A percentile compares a stretch with the other conserved stretches of the same genome.
These are phyloP conservation scores for Patella vulgata DNA, from an alignment of 1,140 invertebrate genomes.

Conservation along the genomic window DNA sequence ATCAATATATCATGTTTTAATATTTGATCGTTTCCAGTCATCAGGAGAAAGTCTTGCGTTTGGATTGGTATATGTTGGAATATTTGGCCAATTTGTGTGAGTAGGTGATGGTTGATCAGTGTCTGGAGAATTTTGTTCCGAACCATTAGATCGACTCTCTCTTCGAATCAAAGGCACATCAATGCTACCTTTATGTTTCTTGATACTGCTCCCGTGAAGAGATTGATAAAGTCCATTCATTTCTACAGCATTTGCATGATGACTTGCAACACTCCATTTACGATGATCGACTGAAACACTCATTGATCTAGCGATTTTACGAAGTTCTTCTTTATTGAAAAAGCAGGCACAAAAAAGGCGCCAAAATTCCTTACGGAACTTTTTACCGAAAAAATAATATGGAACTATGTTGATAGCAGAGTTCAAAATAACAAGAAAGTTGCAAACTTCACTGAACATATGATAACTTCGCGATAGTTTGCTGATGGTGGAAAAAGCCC, in stretches of 20 bases:
- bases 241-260: constrained; percentile 35
- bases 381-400: constrained; percentile 65
- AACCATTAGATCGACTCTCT: constrained; percentile 4
- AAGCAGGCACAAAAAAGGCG: constrained; percentile 56
- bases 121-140: constrained; percentile 5
- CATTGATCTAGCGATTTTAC: constrained; percentile 41
- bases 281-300: constrained; percentile 51
- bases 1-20: too few relatives aligned
- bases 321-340: constrained; percentile 51
- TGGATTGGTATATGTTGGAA: neutral
- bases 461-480: constrained; percentile 31
- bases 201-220: neutral
- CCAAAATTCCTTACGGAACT: constrained; percentile 63
- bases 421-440: constrained; percentile 64
- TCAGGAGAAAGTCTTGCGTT: neutral
- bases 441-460: constrained; percentile 60
- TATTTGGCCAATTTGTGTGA: neutral
- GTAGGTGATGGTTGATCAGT: neutral
- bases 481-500: constrained; percentile 50
- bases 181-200: constrained; percentile 24
- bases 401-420: constrained; percentile 66
- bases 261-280: constrained; percentile 27
- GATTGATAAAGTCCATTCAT: constrained; percentile 26
- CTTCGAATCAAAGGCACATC: constrained; percentile 28
- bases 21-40: too few relatives aligned